Base-by-base conservation (phyloP, 1,140 invertebrate species). In the Hylyphantes graminicola region DNA sequence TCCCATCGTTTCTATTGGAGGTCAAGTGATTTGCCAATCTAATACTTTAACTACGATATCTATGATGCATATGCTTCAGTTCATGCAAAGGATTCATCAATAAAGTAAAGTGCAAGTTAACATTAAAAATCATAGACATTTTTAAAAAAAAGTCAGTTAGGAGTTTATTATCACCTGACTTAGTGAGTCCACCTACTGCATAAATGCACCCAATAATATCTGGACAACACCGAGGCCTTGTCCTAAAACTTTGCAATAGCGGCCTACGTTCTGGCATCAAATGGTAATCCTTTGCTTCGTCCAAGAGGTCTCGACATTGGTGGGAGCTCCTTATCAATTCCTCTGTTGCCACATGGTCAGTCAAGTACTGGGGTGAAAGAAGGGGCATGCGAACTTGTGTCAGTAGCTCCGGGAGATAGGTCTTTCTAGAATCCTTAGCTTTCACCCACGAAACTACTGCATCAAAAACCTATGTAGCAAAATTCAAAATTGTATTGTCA, bases 181-280 rank as follows among this genome's bases (percentile, higher is more conserved):
- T 95, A 55, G 95, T 95, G 12, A 96, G 89, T 8, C 95, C 95
- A 15, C 96, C 96, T 81, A 97, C 95, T 84, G 95, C 96, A 90
- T 95, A 97, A 85, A 97, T 96, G 87, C 95, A 92, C 1, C 95
- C 96, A 63, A 91, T 89, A 59, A 92, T 89, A 88, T 93, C 93
- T 87, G 94, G 94, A 87, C 94, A 94, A 86, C 93, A 93, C 54
- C 96, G 90, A 53, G 95, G 95, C 86, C 93, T 91, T 13, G 93
- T 94, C 86, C 93, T 92, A 89, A 95, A 94, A 85, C 92, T 94
- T 88, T 95, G 94, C 48, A 96, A 88, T 61, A 96, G 88, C 63
- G 92, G 91, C 54, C 95, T 89, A 85, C 96, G 90, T 89, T 96
- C 95, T 15, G 96, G 96, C 92, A 97, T 93, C 53, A 96, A 89